Evolutionary conservation across 2,888 invertebrate genomes (phyloP).

Genomic region (Watsonalla cultraria): DNA sequence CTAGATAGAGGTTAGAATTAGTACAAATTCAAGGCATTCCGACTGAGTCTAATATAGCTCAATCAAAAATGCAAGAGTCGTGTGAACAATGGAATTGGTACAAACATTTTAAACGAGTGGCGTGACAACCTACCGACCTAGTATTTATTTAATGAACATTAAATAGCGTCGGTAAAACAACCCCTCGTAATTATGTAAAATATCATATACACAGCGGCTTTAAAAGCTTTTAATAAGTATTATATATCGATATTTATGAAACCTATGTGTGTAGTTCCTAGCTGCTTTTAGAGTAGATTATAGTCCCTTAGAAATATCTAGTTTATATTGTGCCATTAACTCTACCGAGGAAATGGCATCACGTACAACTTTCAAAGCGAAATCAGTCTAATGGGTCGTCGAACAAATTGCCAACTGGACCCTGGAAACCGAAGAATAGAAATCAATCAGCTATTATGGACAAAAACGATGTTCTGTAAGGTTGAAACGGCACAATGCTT

Average conservation of each 20-base stretch:
- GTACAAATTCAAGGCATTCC: neutral
- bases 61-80: constrained; percentile 19
- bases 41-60: neutral
- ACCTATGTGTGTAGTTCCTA: too few species aligned
- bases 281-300: too few species aligned
- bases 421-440: neutral
- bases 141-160: constrained; percentile 26
- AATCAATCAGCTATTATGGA: too few species aligned
- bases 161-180: neutral
- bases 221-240: neutral
- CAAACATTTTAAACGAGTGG: constrained; percentile 46
- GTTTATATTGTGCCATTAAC: too few species aligned
- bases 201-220: neutral
- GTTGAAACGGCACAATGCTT: too few species aligned
- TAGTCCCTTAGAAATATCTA: too few species aligned
- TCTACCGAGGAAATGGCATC: neutral
- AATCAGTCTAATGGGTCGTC: neutral
- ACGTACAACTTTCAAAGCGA: neutral
- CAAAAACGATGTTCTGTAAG: too few species aligned
- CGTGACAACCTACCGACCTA: constrained; percentile 41
- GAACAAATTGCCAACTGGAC: neutral
- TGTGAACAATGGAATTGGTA: constrained; percentile 46
- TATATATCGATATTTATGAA: neutral
- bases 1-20: too few species aligned
- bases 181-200: neutral